Base-by-base conservation (phyloP, 2,113 vertebrate genomes). In the Vidua chalybeata region DNA sequence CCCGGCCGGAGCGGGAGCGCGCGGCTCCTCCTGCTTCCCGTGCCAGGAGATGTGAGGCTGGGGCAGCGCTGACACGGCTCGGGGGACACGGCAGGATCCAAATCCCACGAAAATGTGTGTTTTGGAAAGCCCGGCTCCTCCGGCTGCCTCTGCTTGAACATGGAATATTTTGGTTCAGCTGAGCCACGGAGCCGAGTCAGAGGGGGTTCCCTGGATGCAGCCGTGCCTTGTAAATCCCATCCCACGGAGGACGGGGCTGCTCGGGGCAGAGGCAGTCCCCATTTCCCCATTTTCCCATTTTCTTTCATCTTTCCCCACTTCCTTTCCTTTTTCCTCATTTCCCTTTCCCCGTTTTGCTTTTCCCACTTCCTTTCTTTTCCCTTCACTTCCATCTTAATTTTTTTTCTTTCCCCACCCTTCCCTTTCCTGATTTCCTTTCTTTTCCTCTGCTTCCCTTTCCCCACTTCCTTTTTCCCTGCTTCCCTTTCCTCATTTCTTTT, bases 1-100 rank as follows among this genome's bases (percentile, higher is more conserved):
- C 62, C 20, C 3, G 0, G 31, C 19, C 0, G 2, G 39, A 48
- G 55, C 11, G 11, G 17, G 54, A 33, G 55, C 31, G 5, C 63
- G 0, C 18, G 3, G 16, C 63, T 68, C 26, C 71, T 59, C 19
- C 68, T 24, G 52, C 69, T 31, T 2, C 33, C 52, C 20, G 4
- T 13, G 14, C 5, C 28, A 8, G 79, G 5, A 3, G 37, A 27
- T 66, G 72, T 1, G 37, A 4, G 27, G 46, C 51, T 11, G 68
- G 35, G 27, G 27, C 68, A 51, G 67, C 72, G 18, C 72, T 14
- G 49, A 5, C 5, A 2, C 35, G 4, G 61, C 74, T 74, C 37
- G 62, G 41, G 8, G 52, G 33, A 1, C 35, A 3, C 39, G 8
- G 54, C 4, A 51, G 52, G 28, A 18, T 22, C 71, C 62, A 5